Percentiles rank a stretch among this genome's conserved stretches.
These are phyloP conservation scores for Carcharodon carcharias DNA, from an alignment of 2,797 vertebrate genomes.

Conservation along the genomic window DNA sequence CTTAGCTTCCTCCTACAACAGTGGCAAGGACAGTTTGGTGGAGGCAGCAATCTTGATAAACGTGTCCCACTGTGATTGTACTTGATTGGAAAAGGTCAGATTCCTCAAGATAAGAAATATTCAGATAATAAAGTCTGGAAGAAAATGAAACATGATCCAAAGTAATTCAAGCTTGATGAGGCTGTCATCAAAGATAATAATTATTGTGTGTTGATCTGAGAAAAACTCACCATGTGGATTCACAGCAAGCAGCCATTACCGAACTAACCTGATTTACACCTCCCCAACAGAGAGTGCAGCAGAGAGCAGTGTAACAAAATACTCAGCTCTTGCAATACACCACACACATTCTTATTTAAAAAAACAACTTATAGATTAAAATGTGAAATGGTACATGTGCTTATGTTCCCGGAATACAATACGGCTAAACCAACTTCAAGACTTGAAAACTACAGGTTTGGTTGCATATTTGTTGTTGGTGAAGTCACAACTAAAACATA, in stretches of 20 bases:
- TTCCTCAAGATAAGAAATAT: not conserved
- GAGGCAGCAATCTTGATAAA: not conserved
- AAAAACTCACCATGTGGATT: not conserved
- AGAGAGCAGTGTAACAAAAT: not conserved
- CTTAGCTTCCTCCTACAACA: not conserved
- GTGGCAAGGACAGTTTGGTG: not conserved
- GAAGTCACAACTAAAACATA: too few species aligned
- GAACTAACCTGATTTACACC: too few species aligned
- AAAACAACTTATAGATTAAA: too few species aligned
- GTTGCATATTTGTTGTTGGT: not conserved
- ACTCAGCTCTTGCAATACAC: not conserved
- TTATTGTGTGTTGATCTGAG: not conserved
- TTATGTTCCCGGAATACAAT: not conserved
- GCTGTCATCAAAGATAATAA: not conserved
- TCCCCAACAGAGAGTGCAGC: not conserved
- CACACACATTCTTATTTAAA: not conserved
- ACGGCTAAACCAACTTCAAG: not conserved
- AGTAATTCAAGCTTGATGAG: not conserved
- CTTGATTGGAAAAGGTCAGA: not conserved
- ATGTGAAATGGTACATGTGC: too few species aligned
- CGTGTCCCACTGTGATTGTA: conserved; percentile 15
- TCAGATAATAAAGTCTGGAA: not conserved
- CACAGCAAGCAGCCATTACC: too few species aligned
- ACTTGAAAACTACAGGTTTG: not conserved
- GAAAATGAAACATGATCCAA: not conserved